A percentile compares a stretch with the other conserved stretches of the same genome.
Evolutionary conservation across 2,113 vertebrate genomes (phyloP).

Genomic region (Cyprinodon tularosa): DNA sequence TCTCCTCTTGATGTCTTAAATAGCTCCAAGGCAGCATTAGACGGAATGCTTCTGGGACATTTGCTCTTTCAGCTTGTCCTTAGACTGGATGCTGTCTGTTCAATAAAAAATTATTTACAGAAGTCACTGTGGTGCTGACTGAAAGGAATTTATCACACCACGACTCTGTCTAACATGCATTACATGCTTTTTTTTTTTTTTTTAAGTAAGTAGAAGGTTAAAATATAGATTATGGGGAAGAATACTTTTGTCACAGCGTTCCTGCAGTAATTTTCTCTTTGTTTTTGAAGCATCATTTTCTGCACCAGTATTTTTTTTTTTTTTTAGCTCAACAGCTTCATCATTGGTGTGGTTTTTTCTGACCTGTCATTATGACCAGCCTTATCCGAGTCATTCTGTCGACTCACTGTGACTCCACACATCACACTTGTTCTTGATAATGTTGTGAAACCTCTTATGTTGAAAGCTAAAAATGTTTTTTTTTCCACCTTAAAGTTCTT

Average conservation of each 20-base stretch:
- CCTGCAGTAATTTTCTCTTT: neutral
- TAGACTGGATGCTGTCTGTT: neutral
- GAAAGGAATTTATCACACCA: too few species aligned
- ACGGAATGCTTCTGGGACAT: neutral
- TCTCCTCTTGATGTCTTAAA: neutral
- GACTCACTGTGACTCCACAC: neutral
- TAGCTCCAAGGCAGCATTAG: conserved; percentile 5
- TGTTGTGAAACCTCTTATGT: neutral
- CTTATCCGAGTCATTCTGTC: too few species aligned
- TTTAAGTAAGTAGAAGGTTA: neutral
- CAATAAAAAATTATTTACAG: neutral
- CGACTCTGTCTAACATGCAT: too few species aligned
- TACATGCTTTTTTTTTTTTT: too few species aligned
- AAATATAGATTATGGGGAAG: neutral
- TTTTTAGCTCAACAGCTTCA: neutral
- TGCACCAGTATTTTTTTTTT: neutral
- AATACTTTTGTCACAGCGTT: neutral
- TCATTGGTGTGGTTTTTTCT: neutral
- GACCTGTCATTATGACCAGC: neutral
- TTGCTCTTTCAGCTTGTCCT: neutral
- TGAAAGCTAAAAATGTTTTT: too few species aligned
- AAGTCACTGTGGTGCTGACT: neutral
- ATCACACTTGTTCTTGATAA: neutral
- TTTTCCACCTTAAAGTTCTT: too few species aligned
- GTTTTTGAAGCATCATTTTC: neutral